phyloP scores from a whole-genome alignment of 1,140 invertebrate species.

The Pseudomyrmex concolor region DNA sequence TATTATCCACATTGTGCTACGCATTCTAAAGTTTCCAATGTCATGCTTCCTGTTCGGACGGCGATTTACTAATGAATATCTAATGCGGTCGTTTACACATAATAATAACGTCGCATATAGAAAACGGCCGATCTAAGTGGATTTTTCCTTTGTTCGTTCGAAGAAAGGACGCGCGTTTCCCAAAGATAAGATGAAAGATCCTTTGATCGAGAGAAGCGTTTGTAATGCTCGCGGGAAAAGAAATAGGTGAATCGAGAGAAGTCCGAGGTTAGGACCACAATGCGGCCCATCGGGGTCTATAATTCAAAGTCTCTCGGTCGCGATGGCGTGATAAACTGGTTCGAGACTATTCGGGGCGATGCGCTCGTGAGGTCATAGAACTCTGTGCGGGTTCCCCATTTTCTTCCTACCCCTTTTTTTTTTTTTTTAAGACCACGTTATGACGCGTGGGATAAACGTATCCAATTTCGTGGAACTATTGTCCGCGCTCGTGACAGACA shows the following conservation, averaged over 20 bases:
- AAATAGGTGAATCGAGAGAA: constrained; percentile 48
- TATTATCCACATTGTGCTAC: no score
- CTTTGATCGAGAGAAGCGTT: neutral
- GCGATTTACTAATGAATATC: constrained; percentile 58
- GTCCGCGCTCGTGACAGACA: constrained; percentile 29
- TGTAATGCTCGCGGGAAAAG: neutral
- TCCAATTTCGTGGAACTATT: constrained; percentile 71
- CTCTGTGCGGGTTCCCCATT: constrained; percentile 26
- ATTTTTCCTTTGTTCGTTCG: constrained; percentile 24
- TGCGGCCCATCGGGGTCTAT: constrained; percentile 4
- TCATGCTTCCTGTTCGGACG: constrained; percentile 14
- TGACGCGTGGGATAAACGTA: constrained; percentile 65
- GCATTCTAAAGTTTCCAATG: neutral
- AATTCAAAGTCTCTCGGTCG: constrained; percentile 53
- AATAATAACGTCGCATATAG: constrained; percentile 36
- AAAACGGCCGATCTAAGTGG: constrained; percentile 41
- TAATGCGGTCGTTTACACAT: constrained; percentile 56
- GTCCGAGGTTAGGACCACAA: neutral
- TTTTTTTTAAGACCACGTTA: constrained; percentile 46
- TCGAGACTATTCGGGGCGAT: constrained; percentile 60
- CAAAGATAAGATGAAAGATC: constrained; percentile 32
- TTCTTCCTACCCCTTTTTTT: no score
- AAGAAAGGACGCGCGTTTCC: neutral
- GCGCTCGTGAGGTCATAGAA: constrained; percentile 64
- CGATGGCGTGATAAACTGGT: constrained; percentile 70